phyloP scores from a whole-genome alignment of 2,113 vertebrate species.

The Chloropsis hardwickii region DNA sequence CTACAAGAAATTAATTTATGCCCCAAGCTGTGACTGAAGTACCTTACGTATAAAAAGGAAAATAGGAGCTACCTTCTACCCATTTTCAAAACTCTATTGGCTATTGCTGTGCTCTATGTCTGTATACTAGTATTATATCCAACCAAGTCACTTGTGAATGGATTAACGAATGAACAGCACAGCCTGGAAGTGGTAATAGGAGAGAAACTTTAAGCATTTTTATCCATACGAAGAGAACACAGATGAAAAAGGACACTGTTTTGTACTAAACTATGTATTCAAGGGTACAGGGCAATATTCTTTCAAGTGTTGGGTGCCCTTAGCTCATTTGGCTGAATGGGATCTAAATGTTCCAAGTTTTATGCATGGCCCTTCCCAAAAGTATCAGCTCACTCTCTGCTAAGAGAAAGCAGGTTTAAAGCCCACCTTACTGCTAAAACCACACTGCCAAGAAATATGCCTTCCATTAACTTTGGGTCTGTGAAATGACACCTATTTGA shows the following conservation, averaged over 20 bases:
- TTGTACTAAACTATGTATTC: neutral
- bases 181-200: neutral
- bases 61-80: neutral
- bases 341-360: neutral
- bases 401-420: neutral
- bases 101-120: neutral
- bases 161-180: neutral
- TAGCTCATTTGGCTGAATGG: neutral
- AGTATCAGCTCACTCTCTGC: neutral
- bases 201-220: neutral
- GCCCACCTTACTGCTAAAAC: neutral
- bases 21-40: neutral
- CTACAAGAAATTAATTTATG: neutral
- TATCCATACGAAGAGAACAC: rapidly evolving
- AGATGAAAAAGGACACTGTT: neutral
- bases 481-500: constrained; percentile 53
- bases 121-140: neutral
- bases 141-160: neutral
- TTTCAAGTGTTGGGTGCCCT: neutral
- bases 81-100: neutral
- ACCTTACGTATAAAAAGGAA: neutral
- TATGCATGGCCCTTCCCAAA: neutral
- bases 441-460: constrained; percentile 29
- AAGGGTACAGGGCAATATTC: neutral
- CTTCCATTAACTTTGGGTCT: constrained; percentile 30